phyloP scores from a whole-genome alignment of 2,888 invertebrate species.

The Troides helena region DNA sequence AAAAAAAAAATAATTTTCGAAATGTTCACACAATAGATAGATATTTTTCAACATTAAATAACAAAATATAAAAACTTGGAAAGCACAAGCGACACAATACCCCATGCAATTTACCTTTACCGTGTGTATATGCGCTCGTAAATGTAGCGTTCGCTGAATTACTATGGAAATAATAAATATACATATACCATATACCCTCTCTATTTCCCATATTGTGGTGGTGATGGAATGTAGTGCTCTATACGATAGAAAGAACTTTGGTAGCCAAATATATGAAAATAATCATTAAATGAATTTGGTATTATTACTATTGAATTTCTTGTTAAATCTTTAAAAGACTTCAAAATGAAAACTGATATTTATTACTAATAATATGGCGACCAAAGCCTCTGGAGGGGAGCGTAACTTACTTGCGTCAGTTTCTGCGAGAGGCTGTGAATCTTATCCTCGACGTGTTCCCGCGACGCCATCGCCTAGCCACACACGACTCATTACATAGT shows the following conservation, averaged over 20 bases:
- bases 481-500: slow-evolving; percentile 74
- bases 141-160: slow-evolving; percentile 50
- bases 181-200: slow-evolving; percentile 48
- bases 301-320: slow-evolving; percentile 4
- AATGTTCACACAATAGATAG: neutral
- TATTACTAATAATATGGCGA: slow-evolving; percentile 37
- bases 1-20: neutral
- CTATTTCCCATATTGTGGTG: slow-evolving; percentile 40
- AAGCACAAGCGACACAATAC: slow-evolving; percentile 55
- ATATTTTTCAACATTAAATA: slow-evolving; percentile 11
- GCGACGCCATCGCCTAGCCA: slow-evolving; percentile 85
- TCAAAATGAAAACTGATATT: no score
- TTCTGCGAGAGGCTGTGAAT: slow-evolving; percentile 86
- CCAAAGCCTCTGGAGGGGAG: slow-evolving; percentile 46
- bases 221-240: slow-evolving; percentile 43
- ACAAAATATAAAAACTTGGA: slow-evolving; percentile 39
- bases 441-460: slow-evolving; percentile 87
- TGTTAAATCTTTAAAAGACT: neutral
- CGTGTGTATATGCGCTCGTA: slow-evolving; percentile 56
- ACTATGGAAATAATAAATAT: slow-evolving; percentile 51
- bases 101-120: slow-evolving; percentile 77
- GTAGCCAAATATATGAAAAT: slow-evolving; percentile 38
- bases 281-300: neutral
- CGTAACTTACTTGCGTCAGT: slow-evolving; percentile 85
- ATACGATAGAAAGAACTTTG: slow-evolving; percentile 46